Conservation (phyloP, 1,140 invertebrate species). For the Drosophila mauritiana region DNA sequence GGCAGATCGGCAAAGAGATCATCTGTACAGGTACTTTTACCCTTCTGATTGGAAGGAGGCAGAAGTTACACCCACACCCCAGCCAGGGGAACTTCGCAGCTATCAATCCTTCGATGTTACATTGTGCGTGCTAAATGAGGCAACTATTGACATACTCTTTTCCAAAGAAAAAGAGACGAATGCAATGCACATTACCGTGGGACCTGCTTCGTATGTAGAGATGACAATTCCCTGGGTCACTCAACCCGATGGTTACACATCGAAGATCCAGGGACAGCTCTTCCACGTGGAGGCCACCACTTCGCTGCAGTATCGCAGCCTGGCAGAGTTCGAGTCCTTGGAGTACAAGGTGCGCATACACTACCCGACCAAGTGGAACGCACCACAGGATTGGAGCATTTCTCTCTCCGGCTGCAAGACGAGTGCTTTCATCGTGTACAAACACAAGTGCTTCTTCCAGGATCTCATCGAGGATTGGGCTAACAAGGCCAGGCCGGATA, state of each 20-base stretch:
- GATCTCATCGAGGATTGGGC: slow-evolving; percentile 98
- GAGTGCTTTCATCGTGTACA: slow-evolving; percentile 95
- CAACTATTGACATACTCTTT: slow-evolving; percentile 97
- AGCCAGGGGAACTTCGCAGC: slow-evolving; percentile 93
- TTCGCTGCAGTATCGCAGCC: slow-evolving; percentile 95
- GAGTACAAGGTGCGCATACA: slow-evolving; percentile 93
- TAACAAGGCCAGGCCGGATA: slow-evolving; percentile 94
- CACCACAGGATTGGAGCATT: slow-evolving; percentile 96
- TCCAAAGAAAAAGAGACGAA: slow-evolving; percentile 98
- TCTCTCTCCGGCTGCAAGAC: slow-evolving; percentile 97
- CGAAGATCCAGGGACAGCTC: slow-evolving; percentile 96
- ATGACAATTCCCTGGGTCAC: slow-evolving; percentile 98
- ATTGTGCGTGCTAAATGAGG: slow-evolving; percentile 94
- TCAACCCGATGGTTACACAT: slow-evolving; percentile 92
- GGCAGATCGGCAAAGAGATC: slow-evolving; percentile 98
- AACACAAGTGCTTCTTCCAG: slow-evolving; percentile 98
- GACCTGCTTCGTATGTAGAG: slow-evolving; percentile 96
- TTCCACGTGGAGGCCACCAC: slow-evolving; percentile 97
- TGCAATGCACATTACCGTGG: slow-evolving; percentile 97
- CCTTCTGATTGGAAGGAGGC: slow-evolving; percentile 94
- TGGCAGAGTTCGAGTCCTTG: slow-evolving; percentile 97
- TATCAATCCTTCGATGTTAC: slow-evolving; percentile 97
- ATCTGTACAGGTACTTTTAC: slow-evolving; percentile 98
- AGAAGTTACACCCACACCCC: slow-evolving; percentile 90
- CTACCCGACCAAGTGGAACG: slow-evolving; percentile 97